Percentiles rank a stretch among this genome's conserved stretches.
These are phyloP conservation scores for Gonioctena quinquepunctata DNA, from an alignment of 1,140 invertebrate species.

Conservation along the genomic window DNA sequence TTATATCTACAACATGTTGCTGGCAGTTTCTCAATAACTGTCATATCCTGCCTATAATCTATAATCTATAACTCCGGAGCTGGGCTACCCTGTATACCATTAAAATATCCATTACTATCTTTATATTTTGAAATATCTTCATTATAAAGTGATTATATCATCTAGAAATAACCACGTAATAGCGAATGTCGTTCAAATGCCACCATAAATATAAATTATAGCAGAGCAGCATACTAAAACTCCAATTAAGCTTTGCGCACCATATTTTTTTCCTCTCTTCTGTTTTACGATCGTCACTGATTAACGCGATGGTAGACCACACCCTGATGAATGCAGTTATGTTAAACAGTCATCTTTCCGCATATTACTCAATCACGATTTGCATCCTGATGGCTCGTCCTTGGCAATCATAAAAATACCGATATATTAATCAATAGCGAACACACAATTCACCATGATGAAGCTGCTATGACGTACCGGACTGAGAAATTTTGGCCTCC, in stretches of 20 bases:
- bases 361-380: conserved; percentile 26
- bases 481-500: background rate
- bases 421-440: conserved; percentile 20
- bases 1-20: too few species aligned
- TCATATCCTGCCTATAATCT: too few species aligned
- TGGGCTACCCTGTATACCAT: too few species aligned
- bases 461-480: background rate
- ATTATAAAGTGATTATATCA: background rate
- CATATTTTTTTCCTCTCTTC: conserved; percentile 9
- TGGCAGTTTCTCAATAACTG: too few species aligned
- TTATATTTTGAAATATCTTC: background rate
- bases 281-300: conserved; percentile 21
- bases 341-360: conserved; percentile 16
- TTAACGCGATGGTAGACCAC: conserved; percentile 13
- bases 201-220: background rate
- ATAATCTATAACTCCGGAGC: too few species aligned
- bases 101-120: too few species aligned
- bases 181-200: background rate
- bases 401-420: conserved; percentile 23
- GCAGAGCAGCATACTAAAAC: background rate
- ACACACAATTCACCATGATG: background rate
- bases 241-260: background rate
- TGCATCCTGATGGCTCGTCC: conserved; percentile 25
- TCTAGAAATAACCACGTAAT: background rate
- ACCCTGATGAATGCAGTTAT: conserved; percentile 18